Percentiles rank a stretch among this genome's conserved stretches.
These are phyloP conservation scores for Beaufortia kweichowensis DNA, from an alignment of 2,113 vertebrate species.

Conservation along the genomic window DNA sequence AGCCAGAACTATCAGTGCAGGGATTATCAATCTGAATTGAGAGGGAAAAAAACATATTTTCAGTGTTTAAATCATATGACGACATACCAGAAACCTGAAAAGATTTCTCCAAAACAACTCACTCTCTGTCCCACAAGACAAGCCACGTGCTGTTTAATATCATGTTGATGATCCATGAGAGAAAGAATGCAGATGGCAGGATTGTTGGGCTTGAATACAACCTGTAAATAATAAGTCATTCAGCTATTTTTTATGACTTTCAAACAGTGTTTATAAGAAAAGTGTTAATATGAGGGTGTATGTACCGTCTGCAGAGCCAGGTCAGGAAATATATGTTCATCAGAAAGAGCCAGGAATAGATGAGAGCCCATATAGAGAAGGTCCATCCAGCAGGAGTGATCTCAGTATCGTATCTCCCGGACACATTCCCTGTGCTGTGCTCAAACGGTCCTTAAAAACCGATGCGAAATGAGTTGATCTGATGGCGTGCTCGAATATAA, in stretches of 20 bases:
- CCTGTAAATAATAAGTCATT: slow-evolving; percentile 17
- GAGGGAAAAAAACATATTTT: neutral
- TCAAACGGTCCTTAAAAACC: slow-evolving; percentile 64
- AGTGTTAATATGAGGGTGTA: neutral
- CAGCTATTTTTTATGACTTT: neutral
- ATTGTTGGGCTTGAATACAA: slow-evolving; percentile 57
- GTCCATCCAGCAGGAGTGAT: slow-evolving; percentile 76
- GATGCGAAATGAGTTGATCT: neutral
- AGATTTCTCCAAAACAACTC: slow-evolving; percentile 43
- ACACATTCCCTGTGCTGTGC: slow-evolving; percentile 65
- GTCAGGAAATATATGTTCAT: slow-evolving; percentile 69
- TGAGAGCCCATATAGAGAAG: slow-evolving; percentile 76
- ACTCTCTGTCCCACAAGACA: slow-evolving; percentile 77
- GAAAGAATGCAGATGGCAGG: slow-evolving; percentile 70
- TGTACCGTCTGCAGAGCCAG: slow-evolving; percentile 71
- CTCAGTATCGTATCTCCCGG: slow-evolving; percentile 62
- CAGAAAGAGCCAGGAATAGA: slow-evolving; percentile 73
- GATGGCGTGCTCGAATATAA: too few species aligned
- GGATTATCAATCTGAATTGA: slow-evolving; percentile 60
- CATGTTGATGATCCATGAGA: slow-evolving; percentile 72
- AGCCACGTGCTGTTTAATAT: slow-evolving; percentile 74
- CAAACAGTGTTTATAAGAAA: neutral
- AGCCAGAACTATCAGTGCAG: slow-evolving; percentile 73
- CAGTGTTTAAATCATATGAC: too few species aligned
- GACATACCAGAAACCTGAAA: too few species aligned